Percentiles rank a stretch among this genome's conserved stretches.
These are phyloP conservation scores for Apomyelois bistriatella DNA, from an alignment of 2,888 invertebrate genomes.

Conservation along the genomic window DNA sequence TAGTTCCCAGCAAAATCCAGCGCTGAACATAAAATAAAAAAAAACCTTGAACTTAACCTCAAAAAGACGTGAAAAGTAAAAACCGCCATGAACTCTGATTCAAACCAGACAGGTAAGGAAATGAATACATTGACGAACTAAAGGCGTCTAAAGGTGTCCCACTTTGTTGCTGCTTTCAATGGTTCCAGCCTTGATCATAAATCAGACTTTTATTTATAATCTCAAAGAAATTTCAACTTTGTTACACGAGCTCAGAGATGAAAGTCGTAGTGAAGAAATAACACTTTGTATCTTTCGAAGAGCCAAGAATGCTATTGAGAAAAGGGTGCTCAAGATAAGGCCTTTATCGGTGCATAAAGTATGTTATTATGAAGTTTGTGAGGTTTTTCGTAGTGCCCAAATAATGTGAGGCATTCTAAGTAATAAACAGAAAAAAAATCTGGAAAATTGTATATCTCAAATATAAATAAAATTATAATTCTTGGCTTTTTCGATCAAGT, in stretches of 20 bases:
- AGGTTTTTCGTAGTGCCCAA: slow-evolving; percentile 24
- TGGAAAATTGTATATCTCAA: background rate
- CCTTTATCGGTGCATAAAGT: slow-evolving; percentile 73
- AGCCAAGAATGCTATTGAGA: slow-evolving; percentile 62
- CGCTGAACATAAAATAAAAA: background rate
- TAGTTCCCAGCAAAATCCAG: no score
- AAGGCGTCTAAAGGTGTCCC: slow-evolving; percentile 48
- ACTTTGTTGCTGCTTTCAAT: slow-evolving; percentile 64
- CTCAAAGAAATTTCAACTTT: slow-evolving; percentile 42
- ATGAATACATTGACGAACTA: slow-evolving; percentile 43
- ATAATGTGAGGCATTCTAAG: slow-evolving; percentile 11
- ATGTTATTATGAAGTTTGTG: slow-evolving; percentile 69
- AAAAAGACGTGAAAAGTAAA: slow-evolving; percentile 2
- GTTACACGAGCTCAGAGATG: slow-evolving; percentile 36
- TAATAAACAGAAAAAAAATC: background rate
- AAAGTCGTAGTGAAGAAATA: slow-evolving; percentile 30
- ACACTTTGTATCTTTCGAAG: slow-evolving; percentile 49
- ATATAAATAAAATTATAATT: no score
- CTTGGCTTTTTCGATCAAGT: no score
- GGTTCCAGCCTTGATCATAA: slow-evolving; percentile 61
- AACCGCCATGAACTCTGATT: background rate
- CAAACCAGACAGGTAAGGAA: slow-evolving; percentile 31
- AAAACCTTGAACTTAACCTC: slow-evolving; percentile 1
- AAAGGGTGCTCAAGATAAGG: slow-evolving; percentile 67
- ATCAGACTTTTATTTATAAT: slow-evolving; percentile 37